phyloP scores from a whole-genome alignment of 2,113 vertebrate genomes.

The Indicator indicator region DNA sequence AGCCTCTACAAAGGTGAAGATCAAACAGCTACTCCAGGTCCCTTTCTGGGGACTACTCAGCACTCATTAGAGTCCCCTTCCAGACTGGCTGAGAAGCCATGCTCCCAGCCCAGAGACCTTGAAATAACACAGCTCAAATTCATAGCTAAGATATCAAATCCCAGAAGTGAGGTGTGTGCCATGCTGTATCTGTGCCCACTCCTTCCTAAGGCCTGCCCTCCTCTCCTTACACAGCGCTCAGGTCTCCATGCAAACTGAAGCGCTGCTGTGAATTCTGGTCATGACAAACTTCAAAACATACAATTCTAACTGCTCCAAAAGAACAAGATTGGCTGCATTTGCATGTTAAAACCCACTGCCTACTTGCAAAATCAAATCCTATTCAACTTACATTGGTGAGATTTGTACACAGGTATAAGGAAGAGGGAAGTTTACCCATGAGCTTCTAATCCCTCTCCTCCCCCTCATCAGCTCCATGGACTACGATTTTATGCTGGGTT shows the following conservation, averaged over 20 bases:
- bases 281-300: not conserved
- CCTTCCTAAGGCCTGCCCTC: not conserved
- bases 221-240: not conserved
- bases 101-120: not conserved
- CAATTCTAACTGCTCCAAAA: not conserved
- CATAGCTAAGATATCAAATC: not conserved
- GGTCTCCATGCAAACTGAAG: not conserved
- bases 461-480: not conserved
- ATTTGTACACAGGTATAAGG: not conserved
- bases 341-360: not conserved
- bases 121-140: not conserved
- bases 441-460: not conserved
- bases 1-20: not conserved
- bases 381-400: not conserved
- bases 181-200: not conserved
- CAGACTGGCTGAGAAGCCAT: not conserved
- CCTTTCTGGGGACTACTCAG: fast-evolving
- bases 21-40: not conserved
- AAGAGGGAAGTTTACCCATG: not conserved
- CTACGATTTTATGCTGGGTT: not conserved
- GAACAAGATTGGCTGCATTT: not conserved
- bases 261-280: not conserved
- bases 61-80: not conserved
- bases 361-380: not conserved
- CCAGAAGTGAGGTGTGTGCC: not conserved